Evolutionary conservation across 2,888 invertebrate genomes (phyloP).

Genomic region (Noctuana brunneofusca): DNA sequence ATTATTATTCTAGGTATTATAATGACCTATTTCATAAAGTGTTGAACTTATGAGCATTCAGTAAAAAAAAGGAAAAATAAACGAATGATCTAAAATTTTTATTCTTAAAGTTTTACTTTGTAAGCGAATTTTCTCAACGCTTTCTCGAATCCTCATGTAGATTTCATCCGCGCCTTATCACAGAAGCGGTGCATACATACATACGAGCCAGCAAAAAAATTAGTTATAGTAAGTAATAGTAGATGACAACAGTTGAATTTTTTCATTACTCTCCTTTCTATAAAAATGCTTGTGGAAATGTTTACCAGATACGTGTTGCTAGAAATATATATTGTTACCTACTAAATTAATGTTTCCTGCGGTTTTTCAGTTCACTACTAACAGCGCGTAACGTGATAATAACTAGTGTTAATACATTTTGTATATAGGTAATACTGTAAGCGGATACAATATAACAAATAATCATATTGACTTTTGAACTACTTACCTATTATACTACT

Average conservation of each 20-base stretch:
- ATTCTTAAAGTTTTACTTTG: too few relatives aligned
- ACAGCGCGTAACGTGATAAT: slow-evolving; percentile 80
- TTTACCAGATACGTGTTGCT: background rate
- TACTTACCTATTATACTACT: slow-evolving; percentile 34
- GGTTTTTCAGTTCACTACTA: slow-evolving; percentile 33
- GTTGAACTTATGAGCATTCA: too few relatives aligned
- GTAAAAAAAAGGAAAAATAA: too few relatives aligned
- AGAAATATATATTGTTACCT: background rate
- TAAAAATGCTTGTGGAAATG: slow-evolving; percentile 5
- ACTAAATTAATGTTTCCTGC: slow-evolving; percentile 10
- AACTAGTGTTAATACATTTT: slow-evolving; percentile 73
- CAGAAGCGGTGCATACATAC: slow-evolving; percentile 22
- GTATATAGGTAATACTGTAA: slow-evolving; percentile 70
- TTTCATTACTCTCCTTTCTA: background rate
- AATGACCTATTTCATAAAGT: too few relatives aligned
- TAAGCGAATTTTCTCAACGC: slow-evolving; percentile 8
- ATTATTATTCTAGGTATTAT: too few relatives aligned
- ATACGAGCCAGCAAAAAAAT: slow-evolving; percentile 11
- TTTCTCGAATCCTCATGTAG: slow-evolving; percentile 22
- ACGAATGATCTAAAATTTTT: too few relatives aligned
- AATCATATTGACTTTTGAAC: slow-evolving; percentile 49
- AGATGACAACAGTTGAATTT: background rate
- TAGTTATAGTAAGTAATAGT: slow-evolving; percentile 1
- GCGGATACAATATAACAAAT: slow-evolving; percentile 51
- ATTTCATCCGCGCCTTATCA: slow-evolving; percentile 28